phyloP scores from a whole-genome alignment of 2,888 invertebrate species.

The Xestia rhomboidea region DNA sequence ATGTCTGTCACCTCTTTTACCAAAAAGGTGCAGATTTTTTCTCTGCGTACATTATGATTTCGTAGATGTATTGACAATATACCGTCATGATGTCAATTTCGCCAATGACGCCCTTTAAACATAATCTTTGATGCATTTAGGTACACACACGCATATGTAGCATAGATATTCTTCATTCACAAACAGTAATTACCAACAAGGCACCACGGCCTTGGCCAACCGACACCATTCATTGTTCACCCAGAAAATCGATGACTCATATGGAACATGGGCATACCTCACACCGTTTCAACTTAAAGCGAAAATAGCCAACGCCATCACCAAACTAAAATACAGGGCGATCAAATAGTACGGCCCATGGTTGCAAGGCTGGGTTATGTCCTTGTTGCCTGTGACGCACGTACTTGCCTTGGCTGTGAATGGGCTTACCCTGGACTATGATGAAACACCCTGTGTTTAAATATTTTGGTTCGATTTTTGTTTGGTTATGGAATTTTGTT shows the following conservation, averaged over 20 bases:
- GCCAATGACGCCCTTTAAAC: not conserved
- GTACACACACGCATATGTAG: not conserved
- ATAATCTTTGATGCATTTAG: not conserved
- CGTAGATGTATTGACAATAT: no score
- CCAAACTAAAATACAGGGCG: slow-evolving; percentile 76
- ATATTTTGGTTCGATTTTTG: slow-evolving; percentile 32
- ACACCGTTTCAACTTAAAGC: slow-evolving; percentile 64
- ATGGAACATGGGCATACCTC: slow-evolving; percentile 40
- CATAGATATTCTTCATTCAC: not conserved
- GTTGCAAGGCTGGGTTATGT: slow-evolving; percentile 65
- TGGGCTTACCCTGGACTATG: slow-evolving; percentile 71
- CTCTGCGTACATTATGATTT: no score
- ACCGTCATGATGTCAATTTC: no score
- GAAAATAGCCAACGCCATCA: slow-evolving; percentile 74
- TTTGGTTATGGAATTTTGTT: not conserved
- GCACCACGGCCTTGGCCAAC: slow-evolving; percentile 24
- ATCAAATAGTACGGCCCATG: slow-evolving; percentile 75
- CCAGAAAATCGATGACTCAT: slow-evolving; percentile 56
- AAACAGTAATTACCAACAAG: not conserved
- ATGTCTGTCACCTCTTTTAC: no score
- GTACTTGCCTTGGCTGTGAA: slow-evolving; percentile 77
- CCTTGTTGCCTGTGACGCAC: slow-evolving; percentile 83
- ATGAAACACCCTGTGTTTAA: slow-evolving; percentile 61
- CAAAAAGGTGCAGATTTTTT: no score
- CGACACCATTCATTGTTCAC: slow-evolving; percentile 26